A percentile compares a stretch with the other conserved stretches of the same genome.
These are phyloP conservation scores for Drosophila bipectinata DNA, from an alignment of 1,140 invertebrate species.

Conservation along the genomic window DNA sequence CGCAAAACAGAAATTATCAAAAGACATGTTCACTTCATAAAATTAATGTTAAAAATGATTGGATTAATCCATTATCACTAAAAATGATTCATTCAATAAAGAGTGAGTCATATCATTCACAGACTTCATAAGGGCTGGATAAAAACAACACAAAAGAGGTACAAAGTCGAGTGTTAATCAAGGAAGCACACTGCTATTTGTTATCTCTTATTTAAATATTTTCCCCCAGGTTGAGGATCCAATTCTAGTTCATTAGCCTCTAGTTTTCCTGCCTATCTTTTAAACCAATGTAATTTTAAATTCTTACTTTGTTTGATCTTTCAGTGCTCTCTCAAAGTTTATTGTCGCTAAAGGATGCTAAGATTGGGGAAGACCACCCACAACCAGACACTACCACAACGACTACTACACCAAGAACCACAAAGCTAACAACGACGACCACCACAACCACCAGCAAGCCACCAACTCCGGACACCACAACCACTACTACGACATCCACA, in stretches of 20 bases:
- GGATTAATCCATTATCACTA: constrained; percentile 36
- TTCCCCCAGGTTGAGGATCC: neutral
- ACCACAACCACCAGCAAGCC: constrained; percentile 31
- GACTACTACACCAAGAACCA: constrained; percentile 26
- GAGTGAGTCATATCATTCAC: constrained; percentile 19
- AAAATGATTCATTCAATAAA: constrained; percentile 38
- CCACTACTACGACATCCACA: constrained; percentile 35
- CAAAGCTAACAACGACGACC: constrained; percentile 32
- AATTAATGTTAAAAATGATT: neutral
- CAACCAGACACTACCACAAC: constrained; percentile 38
- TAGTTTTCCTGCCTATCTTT: neutral
- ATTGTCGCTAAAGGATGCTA: constrained; percentile 34
- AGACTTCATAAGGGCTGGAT: neutral
- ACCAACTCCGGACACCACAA: constrained; percentile 25
- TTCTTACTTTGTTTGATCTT: constrained; percentile 7
- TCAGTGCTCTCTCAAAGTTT: constrained; percentile 52
- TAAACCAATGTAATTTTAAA: neutral
- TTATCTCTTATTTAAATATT: neutral
- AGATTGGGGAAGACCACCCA: constrained; percentile 23
- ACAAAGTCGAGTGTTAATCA: neutral
- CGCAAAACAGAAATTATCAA: too few species aligned
- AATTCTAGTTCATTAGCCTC: neutral
- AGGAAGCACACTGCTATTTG: neutral
- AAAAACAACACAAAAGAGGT: constrained; percentile 4
- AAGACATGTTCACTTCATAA: too few species aligned